A percentile compares a stretch with the other conserved stretches of the same genome.
These are phyloP conservation scores for Scrobipalpa costella DNA, from an alignment of 2,888 invertebrate genomes.

Conservation along the genomic window DNA sequence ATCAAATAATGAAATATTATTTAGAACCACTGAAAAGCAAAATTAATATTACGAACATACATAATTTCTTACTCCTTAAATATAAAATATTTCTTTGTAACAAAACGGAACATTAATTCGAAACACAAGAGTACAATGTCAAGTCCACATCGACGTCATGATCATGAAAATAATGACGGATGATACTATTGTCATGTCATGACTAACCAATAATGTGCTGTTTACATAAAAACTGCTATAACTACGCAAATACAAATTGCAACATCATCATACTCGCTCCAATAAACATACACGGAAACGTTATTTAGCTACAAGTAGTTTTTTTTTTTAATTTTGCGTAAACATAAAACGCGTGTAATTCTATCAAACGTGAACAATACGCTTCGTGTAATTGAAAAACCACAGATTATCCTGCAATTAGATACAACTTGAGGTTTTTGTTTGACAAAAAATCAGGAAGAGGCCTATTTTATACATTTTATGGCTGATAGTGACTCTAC, in stretches of 20 bases:
- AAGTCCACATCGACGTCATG: background rate
- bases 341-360: constrained; percentile 10
- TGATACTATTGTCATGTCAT: background rate
- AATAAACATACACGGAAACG: constrained; percentile 12
- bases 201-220: background rate
- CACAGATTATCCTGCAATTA: constrained; percentile 4
- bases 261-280: constrained; percentile 17
- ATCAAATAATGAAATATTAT: too few species aligned
- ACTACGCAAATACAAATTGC: constrained; percentile 18
- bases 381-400: background rate
- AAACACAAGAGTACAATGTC: background rate
- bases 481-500: background rate
- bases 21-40: too few species aligned
- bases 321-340: constrained; percentile 8
- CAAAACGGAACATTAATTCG: too few species aligned
- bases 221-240: background rate
- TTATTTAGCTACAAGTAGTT: background rate
- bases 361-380: constrained; percentile 8
- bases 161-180: background rate
- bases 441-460: constrained; percentile 10
- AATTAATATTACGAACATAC: too few species aligned
- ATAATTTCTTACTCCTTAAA: too few species aligned
- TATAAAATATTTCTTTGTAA: too few species aligned
- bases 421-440: background rate
- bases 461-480: constrained; percentile 11